Conservation (phyloP, 1,140 invertebrate genomes). For the Aporrectodea caliginosa region DNA sequence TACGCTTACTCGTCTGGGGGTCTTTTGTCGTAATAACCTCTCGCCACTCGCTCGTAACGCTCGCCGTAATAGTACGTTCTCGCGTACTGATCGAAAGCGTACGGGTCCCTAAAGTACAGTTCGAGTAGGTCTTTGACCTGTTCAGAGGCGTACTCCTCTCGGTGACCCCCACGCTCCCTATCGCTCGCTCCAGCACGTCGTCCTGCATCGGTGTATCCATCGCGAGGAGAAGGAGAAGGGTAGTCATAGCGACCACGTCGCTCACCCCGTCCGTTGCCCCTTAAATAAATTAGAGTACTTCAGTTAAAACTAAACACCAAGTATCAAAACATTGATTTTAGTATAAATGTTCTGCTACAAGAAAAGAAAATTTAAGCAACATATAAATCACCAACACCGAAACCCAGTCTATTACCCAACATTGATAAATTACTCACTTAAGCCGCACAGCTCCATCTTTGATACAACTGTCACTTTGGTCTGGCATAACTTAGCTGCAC, state of each 20-base stretch:
- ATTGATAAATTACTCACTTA: too few species aligned
- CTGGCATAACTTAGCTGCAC: too few species aligned
- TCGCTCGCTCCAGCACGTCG: neutral
- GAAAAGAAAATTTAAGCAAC: too few species aligned
- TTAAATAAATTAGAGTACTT: neutral
- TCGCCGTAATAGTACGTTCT: constrained; percentile 27
- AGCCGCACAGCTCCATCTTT: too few species aligned
- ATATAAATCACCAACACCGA: too few species aligned
- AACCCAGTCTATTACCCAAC: too few species aligned
- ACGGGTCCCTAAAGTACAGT: constrained; percentile 23
- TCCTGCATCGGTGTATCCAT: neutral
- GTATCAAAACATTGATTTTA: too few species aligned
- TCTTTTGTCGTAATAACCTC: constrained; percentile 17
- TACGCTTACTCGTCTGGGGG: constrained; percentile 8
- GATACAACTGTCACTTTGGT: too few species aligned
- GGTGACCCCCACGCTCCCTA: neutral
- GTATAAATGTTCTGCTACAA: too few species aligned
- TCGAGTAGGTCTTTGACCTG: constrained; percentile 24
- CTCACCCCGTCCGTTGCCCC: neutral
- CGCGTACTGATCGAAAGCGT: constrained; percentile 25
- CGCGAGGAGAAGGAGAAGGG: neutral
- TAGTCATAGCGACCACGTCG: neutral
- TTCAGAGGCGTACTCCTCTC: constrained; percentile 19
- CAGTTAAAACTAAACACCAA: too few species aligned
- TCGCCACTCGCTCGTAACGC: constrained; percentile 18